Conservation (phyloP, 2,888 invertebrate species). For the Sesia apiformis region DNA sequence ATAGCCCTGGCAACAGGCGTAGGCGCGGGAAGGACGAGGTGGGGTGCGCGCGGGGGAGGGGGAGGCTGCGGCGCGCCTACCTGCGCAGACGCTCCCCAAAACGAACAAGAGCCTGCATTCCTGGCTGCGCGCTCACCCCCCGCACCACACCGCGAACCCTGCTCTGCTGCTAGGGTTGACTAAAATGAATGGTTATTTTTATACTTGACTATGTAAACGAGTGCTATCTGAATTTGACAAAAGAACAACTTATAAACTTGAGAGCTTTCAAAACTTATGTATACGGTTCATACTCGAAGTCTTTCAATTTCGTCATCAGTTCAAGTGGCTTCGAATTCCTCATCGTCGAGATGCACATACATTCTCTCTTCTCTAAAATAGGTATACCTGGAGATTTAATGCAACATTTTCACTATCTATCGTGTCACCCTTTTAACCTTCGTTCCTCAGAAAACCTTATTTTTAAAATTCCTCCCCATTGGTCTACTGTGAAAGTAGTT, state of each 20-base stretch:
- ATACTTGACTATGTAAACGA: too few relatives aligned
- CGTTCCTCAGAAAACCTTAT: too few relatives aligned
- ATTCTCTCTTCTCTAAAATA: too few relatives aligned
- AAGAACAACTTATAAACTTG: background rate
- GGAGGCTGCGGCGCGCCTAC: conserved; percentile 51
- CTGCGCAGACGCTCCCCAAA: conserved; percentile 70
- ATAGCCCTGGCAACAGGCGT: conserved; percentile 34
- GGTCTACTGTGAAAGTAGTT: too few relatives aligned
- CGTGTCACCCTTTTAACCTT: too few relatives aligned
- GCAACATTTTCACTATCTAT: too few relatives aligned
- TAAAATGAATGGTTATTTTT: background rate
- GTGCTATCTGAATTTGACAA: too few relatives aligned
- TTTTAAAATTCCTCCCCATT: too few relatives aligned
- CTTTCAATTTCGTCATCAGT: too few relatives aligned
- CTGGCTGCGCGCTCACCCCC: conserved; percentile 39
- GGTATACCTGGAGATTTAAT: too few relatives aligned
- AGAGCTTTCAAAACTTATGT: background rate
- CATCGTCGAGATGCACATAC: too few relatives aligned
- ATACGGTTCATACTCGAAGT: background rate
- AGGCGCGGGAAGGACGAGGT: conserved; percentile 16
- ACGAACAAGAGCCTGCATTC: conserved; percentile 71
- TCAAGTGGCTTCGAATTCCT: too few relatives aligned
- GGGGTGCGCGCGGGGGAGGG: conserved; percentile 18
- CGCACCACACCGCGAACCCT: conserved; percentile 17
- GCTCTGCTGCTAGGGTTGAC: conserved; percentile 31